These are phyloP conservation scores for Drosophila sulfurigaster DNA, from an alignment of 1,140 invertebrate species.

Conservation along the genomic window DNA sequence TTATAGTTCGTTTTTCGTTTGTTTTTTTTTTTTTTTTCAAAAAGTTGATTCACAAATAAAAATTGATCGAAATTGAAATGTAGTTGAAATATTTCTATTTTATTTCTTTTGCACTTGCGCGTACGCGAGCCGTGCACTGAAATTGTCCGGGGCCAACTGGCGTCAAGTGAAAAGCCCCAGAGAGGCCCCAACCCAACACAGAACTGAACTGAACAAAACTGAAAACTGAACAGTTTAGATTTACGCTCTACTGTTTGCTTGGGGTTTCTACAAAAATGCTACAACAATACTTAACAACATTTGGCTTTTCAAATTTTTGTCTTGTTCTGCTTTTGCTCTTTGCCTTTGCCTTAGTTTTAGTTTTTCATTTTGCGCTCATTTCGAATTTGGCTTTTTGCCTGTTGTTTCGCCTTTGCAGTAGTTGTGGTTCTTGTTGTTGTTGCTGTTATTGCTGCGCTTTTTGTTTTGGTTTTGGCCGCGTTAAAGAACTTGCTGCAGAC, in stretches of 20 bases:
- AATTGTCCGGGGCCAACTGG: constrained; percentile 80
- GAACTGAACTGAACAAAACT: constrained; percentile 27
- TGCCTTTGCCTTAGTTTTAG: constrained; percentile 21
- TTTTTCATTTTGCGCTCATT: constrained; percentile 40
- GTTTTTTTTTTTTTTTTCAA: constrained; percentile 14
- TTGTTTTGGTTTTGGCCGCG: constrained; percentile 42
- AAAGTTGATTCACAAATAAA: constrained; percentile 45
- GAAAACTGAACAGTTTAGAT: constrained; percentile 34
- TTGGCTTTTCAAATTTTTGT: constrained; percentile 54
- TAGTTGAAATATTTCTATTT: constrained; percentile 12
- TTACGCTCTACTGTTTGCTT: constrained; percentile 51
- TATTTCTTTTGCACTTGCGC: constrained; percentile 13
- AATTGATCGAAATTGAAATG: constrained; percentile 51
- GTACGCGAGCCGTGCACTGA: constrained; percentile 73
- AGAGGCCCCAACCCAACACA: constrained; percentile 46
- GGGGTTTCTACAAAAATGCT: constrained; percentile 57
- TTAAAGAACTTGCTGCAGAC: constrained; percentile 70
- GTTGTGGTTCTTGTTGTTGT: not conserved
- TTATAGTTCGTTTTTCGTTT: constrained; percentile 55
- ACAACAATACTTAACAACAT: constrained; percentile 53
- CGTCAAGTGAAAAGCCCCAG: constrained; percentile 62
- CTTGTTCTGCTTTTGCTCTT: constrained; percentile 34
- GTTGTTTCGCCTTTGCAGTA: constrained; percentile 11
- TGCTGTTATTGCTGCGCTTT: constrained; percentile 1
- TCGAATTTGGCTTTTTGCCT: constrained; percentile 50